Evolutionary conservation across 2,888 invertebrate species (phyloP), one percentile per base, ranked within the genome.

Genomic region (Volucella bombylans): DNA sequence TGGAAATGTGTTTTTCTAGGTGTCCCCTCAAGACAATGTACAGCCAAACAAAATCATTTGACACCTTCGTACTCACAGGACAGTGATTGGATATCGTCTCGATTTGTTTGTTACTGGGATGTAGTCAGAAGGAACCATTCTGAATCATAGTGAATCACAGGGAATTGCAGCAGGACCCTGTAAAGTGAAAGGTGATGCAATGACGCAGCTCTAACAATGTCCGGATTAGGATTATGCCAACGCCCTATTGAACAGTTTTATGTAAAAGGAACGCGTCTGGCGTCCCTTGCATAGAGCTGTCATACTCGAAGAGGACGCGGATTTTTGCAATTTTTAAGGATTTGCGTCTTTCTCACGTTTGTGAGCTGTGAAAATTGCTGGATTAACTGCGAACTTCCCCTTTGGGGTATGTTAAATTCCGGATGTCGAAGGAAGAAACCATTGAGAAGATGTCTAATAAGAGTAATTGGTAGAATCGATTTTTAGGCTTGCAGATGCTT

Each of bases 311-410:
- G 31, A 74, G 79, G 38, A 83, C 82, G 82, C 82, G 82, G 73
- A 79, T 83, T 83, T 85, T 62, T 52, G 85, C 85, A 81, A 85
- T 85, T 85, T 85, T 85, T 81, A 85, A 81, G 85, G 85, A 85
- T 85, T 85, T 85, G 81, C 52, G 81, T 81, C 71, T 81, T 85
- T 85, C 85, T 85, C 85, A 85, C 85, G 85, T 85, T 74, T 77
- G 81, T 64, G 72, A 85, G 85, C 85, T 81, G 81, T 72, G 68
- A 77, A 85, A 85, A 85, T 81, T 81, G 85, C 62, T 47, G 41
- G 85, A 85, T 85, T 85, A 77, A 81, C 85, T 81, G 52, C 68
- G 61, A 43, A 59, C 50, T 43, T 15, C 6, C 55, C 10, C 55
- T 31, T 8, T 11, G 39, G 38, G 31, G 15, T 41, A 41, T 14